Evolutionary conservation across 2,888 invertebrate species (phyloP).

Genomic region (Nomada fabriciana): DNA sequence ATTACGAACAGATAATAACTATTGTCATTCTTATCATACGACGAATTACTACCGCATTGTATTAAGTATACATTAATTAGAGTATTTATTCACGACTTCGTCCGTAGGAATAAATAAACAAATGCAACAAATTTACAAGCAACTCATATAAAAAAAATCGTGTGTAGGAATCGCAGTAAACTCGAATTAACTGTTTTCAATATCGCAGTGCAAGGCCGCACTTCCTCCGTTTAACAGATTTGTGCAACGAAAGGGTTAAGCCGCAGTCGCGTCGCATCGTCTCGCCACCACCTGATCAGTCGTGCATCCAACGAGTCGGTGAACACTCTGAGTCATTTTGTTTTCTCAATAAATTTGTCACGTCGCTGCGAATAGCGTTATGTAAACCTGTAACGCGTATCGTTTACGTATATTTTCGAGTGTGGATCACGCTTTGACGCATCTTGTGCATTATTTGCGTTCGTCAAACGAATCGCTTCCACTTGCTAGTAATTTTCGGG

Average conservation of each 20-base stretch:
- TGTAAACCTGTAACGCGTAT: conserved; percentile 36
- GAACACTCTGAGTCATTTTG: conserved; percentile 38
- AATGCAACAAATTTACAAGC: too few relatives aligned
- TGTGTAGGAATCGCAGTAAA: too few relatives aligned
- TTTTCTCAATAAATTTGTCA: conserved; percentile 49
- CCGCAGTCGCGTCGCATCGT: conserved; percentile 2
- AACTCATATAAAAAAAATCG: too few relatives aligned
- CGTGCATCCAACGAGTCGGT: conserved; percentile 1
- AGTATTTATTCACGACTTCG: too few relatives aligned
- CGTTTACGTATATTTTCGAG: conserved; percentile 35
- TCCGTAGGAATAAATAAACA: too few relatives aligned
- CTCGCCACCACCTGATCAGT: neutral
- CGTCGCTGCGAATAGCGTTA: conserved; percentile 47
- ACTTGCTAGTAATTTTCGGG: conserved; percentile 1
- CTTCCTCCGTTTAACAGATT: neutral
- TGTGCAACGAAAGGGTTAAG: neutral
- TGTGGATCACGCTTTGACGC: conserved; percentile 21
- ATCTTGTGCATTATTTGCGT: conserved; percentile 25
- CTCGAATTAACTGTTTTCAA: neutral
- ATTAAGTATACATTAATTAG: too few relatives aligned
- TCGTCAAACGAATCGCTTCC: neutral
- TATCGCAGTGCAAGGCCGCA: neutral
- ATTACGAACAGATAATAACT: too few relatives aligned
- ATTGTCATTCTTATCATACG: too few relatives aligned
- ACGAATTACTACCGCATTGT: too few relatives aligned